Conservation (phyloP, 2,888 invertebrate genomes). For the Busseola fusca region DNA sequence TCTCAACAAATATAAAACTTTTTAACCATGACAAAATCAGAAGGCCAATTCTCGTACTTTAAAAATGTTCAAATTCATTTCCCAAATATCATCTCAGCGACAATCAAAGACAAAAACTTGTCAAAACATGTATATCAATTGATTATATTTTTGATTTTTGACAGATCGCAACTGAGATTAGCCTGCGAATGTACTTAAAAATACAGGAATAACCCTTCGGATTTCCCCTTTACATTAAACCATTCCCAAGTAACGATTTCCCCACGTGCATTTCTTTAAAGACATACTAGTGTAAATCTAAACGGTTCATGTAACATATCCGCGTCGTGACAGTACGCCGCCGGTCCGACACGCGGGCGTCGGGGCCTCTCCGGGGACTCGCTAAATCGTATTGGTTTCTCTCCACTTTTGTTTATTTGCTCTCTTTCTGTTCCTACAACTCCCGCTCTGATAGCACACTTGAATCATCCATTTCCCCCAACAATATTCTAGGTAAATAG, state of each 20-base stretch:
- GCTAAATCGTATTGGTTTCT: conserved; percentile 83
- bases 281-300: conserved; percentile 40
- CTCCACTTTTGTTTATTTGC: conserved; percentile 76
- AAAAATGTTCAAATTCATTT: not conserved
- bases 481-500: conserved; percentile 45
- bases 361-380: conserved; percentile 73
- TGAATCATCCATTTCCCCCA: conserved; percentile 53
- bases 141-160: conserved; percentile 2
- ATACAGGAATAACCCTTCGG: not conserved
- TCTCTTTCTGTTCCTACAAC: conserved; percentile 67
- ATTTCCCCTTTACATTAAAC: not conserved
- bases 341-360: conserved; percentile 66
- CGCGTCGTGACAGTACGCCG: conserved; percentile 79
- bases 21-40: not conserved
- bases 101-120: not conserved
- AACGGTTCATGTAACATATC: conserved; percentile 58
- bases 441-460: conserved; percentile 58
- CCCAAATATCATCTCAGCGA: not conserved
- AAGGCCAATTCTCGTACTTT: not conserved
- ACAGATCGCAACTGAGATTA: not conserved
- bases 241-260: conserved; percentile 6
- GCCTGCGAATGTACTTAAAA: not conserved
- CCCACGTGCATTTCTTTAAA: conserved; percentile 28
- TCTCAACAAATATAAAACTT: not conserved
- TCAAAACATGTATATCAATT: not conserved